Base-by-base conservation (phyloP, 2,113 vertebrate species). In the Rhinoderma darwinii region DNA sequence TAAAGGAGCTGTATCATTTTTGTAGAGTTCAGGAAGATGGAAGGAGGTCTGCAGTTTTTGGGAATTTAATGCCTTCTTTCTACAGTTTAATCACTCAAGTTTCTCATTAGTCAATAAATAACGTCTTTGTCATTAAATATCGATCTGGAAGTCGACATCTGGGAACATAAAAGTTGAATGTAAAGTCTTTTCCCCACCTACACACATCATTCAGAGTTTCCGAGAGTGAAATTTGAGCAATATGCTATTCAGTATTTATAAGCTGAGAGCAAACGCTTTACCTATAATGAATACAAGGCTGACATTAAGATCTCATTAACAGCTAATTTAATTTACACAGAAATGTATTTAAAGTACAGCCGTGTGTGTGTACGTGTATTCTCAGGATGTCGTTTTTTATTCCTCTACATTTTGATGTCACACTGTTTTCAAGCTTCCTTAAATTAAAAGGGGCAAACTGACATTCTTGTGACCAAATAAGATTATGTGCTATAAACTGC, bases 201-300 rank as follows among this genome's bases (percentile, higher is more conserved):
- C 84, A 85, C 84, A 50, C 84, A 85, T 85, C 37, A 85, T 77
- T 85, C 84, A 85, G n/a, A 75, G 72, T 59, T 85, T 85, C 84
- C 56, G 22, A 85, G 50, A 44, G 39, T 63, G n/a, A 47, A 77
- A 85, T 77, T 85, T 47, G 83, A 84, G 39, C 83, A 84, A 44
- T 84, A 50, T 63, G 73, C 51, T 74, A 56, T 50, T 85, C 73
- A 85, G 73, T 56, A 78, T 85, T 84, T 77, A 77, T 76, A 84
- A 75, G 50, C 70, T 30, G 51, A 44, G 70, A 84, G 70, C 50
- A 84, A 75, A 54, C 9, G 51, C 72, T 74, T 84, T 59, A 73
- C 35, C 15, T 74, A 18, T 84, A 74, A 84, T 74, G 70, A 84
- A 84, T 59, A 74, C 66, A 73, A 74, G 32, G 68, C 39, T 84